A percentile compares a stretch with the other conserved stretches of the same genome.
phyloP scores from a whole-genome alignment of 2,888 invertebrate species.

The Sphinx pinastri region DNA sequence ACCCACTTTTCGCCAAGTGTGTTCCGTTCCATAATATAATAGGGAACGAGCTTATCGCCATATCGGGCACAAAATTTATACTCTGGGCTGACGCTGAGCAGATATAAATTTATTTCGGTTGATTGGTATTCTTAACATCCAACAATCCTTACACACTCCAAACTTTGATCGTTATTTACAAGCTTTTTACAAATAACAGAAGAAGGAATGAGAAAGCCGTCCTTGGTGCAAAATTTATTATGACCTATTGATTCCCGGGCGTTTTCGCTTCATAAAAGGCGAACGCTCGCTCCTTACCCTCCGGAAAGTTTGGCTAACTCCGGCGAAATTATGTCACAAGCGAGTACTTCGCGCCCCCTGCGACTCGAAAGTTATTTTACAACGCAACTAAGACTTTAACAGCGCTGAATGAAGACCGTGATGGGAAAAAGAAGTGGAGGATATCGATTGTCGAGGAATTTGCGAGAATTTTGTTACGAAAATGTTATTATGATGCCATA shows the following conservation, averaged over 20 bases:
- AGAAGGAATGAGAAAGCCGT: constrained; percentile 41
- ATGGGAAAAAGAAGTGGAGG: constrained; percentile 43
- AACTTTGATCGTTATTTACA: constrained; percentile 53
- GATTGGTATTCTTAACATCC: neutral
- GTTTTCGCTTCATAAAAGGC: constrained; percentile 54
- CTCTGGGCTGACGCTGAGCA: too few relatives aligned
- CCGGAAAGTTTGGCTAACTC: constrained; percentile 51
- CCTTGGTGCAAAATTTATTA: constrained; percentile 61
- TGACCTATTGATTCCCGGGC: constrained; percentile 65
- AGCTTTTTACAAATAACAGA: constrained; percentile 59
- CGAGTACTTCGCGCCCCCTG: constrained; percentile 40
- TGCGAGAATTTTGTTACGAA: constrained; percentile 13
- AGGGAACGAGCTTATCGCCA: too few relatives aligned
- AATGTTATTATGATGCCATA: constrained; percentile 3
- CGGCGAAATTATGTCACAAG: constrained; percentile 66
- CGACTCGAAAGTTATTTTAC: constrained; percentile 70
- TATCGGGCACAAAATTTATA: too few relatives aligned
- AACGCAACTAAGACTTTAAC: constrained; percentile 66
- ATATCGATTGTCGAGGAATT: constrained; percentile 19
- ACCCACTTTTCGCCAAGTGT: too few relatives aligned
- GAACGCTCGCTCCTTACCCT: constrained; percentile 32
- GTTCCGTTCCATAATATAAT: too few relatives aligned
- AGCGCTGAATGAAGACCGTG: constrained; percentile 54
- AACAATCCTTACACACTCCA: neutral
- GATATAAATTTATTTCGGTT: neutral